Evolutionary conservation across 2,888 invertebrate genomes (phyloP).

Genomic region (Folsomia candida): DNA sequence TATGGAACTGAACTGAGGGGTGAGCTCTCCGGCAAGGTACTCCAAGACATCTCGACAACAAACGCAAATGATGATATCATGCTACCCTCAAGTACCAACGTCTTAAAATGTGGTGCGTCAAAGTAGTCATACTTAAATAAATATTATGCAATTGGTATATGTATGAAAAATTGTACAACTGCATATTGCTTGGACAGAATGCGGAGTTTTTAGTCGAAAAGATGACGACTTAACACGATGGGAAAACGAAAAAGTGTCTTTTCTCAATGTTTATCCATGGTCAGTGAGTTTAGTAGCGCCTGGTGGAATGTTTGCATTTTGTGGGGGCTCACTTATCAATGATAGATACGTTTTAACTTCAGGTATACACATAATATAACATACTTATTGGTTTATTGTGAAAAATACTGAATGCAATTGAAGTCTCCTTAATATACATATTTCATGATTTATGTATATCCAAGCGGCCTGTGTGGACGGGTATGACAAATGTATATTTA

Average conservation of each 20-base stretch:
- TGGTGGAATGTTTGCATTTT: slow-evolving; percentile 20
- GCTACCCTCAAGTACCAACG: not conserved
- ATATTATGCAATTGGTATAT: not conserved
- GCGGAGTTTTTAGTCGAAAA: slow-evolving; percentile 28
- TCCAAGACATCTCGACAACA: too few species aligned
- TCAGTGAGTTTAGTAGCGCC: slow-evolving; percentile 43
- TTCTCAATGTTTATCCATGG: slow-evolving; percentile 41
- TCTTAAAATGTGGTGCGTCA: not conserved
- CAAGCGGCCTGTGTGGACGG: slow-evolving; percentile 45
- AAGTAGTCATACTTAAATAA: not conserved
- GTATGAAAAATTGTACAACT: too few species aligned
- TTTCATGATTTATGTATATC: too few species aligned
- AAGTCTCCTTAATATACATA: not conserved
- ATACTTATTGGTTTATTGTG: not conserved
- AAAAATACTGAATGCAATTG: not conserved
- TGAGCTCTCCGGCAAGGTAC: not conserved
- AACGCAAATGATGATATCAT: not conserved
- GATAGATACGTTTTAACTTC: slow-evolving; percentile 41
- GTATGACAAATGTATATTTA: too few species aligned
- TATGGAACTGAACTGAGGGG: not conserved
- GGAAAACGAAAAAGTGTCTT: slow-evolving; percentile 37
- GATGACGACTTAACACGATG: slow-evolving; percentile 27
- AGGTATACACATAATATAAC: not conserved
- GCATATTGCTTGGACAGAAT: slow-evolving; percentile 38
- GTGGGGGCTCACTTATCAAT: slow-evolving; percentile 20